phyloP scores from a whole-genome alignment of 2,888 invertebrate species.

The Rotaria sp. region DNA sequence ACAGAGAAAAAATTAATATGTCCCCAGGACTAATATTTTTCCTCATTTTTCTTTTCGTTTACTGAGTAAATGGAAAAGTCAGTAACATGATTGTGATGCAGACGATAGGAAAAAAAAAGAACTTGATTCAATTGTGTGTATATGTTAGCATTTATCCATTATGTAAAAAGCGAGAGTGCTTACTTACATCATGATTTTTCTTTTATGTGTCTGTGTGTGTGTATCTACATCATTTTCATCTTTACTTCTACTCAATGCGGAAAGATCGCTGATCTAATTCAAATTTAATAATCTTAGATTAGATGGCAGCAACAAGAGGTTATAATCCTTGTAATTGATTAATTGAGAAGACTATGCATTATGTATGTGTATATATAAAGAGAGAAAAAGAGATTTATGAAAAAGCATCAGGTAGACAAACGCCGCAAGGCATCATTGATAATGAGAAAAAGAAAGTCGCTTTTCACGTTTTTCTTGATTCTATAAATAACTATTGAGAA shows the following conservation, averaged over 20 bases:
- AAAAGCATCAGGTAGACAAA: not conserved
- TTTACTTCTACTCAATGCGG: not conserved
- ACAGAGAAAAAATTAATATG: not conserved
- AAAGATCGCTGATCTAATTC: not conserved
- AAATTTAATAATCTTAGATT: not conserved
- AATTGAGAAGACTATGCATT: not conserved
- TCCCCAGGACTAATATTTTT: not conserved
- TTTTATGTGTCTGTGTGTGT: not conserved
- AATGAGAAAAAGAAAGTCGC: constrained; percentile 10
- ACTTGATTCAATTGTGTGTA: not conserved
- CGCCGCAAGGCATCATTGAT: not conserved
- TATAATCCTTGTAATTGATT: constrained; percentile 9
- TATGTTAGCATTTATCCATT: not conserved
- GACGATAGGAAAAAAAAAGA: not conserved
- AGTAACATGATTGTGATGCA: not conserved
- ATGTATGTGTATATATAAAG: not conserved
- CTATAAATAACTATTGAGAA: not conserved
- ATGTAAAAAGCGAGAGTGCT: not conserved
- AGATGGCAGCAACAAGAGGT: not conserved
- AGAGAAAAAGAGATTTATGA: not conserved
- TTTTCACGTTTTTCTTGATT: constrained; percentile 2
- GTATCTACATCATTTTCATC: not conserved
- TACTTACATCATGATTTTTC: not conserved
- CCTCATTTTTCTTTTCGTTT: not conserved
- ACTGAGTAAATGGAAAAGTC: constrained; percentile 8